Conservation (phyloP, 1,140 invertebrate genomes). For the Cherax destructor region DNA sequence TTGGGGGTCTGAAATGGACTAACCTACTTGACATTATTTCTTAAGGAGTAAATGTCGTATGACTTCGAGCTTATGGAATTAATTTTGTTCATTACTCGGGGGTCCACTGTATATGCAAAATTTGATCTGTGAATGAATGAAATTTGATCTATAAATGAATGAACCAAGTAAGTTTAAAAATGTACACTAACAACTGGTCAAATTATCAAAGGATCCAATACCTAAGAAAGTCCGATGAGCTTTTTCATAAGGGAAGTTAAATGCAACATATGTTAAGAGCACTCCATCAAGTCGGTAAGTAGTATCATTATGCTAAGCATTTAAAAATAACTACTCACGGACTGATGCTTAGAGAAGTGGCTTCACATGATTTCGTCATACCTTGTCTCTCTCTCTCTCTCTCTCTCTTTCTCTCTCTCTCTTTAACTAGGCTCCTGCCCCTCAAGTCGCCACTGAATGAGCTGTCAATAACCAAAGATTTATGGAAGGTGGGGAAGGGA, state of each 20-base stretch:
- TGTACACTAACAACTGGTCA: neutral
- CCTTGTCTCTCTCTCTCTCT: neutral
- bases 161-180: neutral
- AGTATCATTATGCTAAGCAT: neutral
- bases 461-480: slow-evolving; percentile 10
- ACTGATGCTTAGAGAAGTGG: neutral
- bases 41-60: no score
- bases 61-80: no score
- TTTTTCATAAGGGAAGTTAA: neutral
- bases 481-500: neutral
- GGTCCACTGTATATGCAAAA: no score
- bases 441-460: neutral
- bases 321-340: neutral
- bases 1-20: no score
- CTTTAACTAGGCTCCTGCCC: neutral
- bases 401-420: neutral
- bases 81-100: no score
- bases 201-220: neutral
- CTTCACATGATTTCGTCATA: neutral
- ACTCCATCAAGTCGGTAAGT: neutral
- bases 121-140: no score
- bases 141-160: no score
- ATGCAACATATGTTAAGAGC: neutral
- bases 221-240: neutral
- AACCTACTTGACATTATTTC: no score